Conservation (phyloP, 2,888 invertebrate species). For the Amblyjoppa fuscipennis region DNA sequence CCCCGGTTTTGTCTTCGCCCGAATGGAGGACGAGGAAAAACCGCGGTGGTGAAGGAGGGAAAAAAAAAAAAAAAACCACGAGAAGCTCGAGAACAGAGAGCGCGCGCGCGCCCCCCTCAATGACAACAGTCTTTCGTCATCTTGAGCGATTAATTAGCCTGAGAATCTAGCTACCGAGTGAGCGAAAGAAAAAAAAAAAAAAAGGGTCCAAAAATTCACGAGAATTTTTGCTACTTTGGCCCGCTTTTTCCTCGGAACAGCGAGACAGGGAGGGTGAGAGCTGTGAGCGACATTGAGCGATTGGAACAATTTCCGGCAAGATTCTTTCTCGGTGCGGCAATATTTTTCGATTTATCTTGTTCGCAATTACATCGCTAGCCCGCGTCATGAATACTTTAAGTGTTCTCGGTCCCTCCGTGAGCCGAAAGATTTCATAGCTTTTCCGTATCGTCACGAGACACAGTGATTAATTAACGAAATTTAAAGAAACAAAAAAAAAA, state of each 20-base stretch:
- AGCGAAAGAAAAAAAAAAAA: constrained; percentile 22
- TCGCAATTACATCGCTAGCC: not conserved
- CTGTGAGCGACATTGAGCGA: constrained; percentile 65
- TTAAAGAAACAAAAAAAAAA: not conserved
- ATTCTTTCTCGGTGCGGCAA: constrained; percentile 13
- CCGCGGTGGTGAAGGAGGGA: constrained; percentile 2
- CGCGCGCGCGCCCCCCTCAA: not conserved
- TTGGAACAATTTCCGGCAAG: constrained; percentile 59
- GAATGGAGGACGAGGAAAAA: constrained; percentile 44
- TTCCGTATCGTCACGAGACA: not conserved
- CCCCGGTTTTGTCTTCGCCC: constrained; percentile 48
- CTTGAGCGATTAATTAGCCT: constrained; percentile 59
- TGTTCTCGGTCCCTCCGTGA: not conserved
- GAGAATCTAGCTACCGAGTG: constrained; percentile 37
- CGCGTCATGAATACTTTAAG: constrained; percentile 50
- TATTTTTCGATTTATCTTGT: constrained; percentile 47
- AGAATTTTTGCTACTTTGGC: constrained; percentile 49
- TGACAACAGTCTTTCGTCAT: constrained; percentile 65
- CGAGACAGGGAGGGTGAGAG: constrained; percentile 2
- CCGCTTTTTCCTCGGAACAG: constrained; percentile 24
- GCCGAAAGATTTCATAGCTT: not conserved
- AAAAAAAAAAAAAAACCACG: constrained; percentile 20
- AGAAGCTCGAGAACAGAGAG: constrained; percentile 31
- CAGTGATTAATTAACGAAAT: not conserved
- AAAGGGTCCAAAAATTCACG: constrained; percentile 26